These are phyloP conservation scores for Larimichthys crocea DNA, from an alignment of 2,113 vertebrate species.

Conservation along the genomic window DNA sequence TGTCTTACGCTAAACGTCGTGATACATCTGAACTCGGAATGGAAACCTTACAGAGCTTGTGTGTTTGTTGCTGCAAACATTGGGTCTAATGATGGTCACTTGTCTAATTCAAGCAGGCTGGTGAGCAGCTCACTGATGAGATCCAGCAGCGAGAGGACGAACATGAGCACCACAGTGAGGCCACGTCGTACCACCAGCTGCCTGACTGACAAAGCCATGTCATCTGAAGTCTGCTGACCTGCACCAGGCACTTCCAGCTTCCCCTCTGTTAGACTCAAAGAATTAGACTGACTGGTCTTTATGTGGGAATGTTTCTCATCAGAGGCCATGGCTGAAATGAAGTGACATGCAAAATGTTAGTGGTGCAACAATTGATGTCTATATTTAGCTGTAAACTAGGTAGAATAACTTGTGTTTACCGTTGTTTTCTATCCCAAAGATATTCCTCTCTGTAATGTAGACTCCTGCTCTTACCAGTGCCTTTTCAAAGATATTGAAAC, in stretches of 20 bases:
- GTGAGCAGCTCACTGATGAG: slow-evolving; percentile 69
- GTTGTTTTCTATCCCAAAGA: slow-evolving; percentile 30
- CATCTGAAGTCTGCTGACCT: slow-evolving; percentile 28
- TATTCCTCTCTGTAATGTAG: background rate
- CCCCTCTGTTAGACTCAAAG: background rate
- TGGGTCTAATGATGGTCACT: slow-evolving; percentile 35
- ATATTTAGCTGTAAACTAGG: background rate
- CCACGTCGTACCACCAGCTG: slow-evolving; percentile 78
- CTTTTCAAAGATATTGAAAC: slow-evolving; percentile 47
- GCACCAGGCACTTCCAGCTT: slow-evolving; percentile 24
- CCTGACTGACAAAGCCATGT: slow-evolving; percentile 53
- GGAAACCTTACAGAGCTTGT: background rate
- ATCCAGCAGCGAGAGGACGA: slow-evolving; percentile 75
- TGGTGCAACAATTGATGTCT: background rate
- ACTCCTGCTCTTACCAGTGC: slow-evolving; percentile 64
- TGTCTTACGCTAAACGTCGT: background rate
- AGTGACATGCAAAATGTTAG: background rate
- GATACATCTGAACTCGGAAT: background rate
- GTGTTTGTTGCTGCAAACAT: background rate
- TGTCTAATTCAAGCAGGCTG: slow-evolving; percentile 45
- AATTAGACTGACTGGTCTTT: background rate
- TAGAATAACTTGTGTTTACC: slow-evolving; percentile 21
- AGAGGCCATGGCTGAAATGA: slow-evolving; percentile 6
- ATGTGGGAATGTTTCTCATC: background rate
- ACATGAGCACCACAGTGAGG: slow-evolving; percentile 70